phyloP scores from a whole-genome alignment of 92 coral and sea anemone species.

The Galaxea fascicularis region DNA sequence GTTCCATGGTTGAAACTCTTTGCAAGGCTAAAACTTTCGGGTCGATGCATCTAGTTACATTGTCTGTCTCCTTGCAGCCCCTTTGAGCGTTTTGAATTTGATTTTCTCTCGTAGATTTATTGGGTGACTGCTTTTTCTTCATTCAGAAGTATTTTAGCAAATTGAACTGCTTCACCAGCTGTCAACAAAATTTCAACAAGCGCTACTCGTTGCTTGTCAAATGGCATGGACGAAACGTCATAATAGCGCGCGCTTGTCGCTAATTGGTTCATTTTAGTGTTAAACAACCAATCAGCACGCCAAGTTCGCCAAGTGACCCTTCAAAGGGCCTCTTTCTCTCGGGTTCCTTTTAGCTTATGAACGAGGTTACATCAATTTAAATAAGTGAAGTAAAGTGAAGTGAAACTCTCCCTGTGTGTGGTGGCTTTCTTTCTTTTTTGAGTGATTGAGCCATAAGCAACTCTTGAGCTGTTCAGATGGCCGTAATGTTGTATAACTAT shows the following conservation, averaged over 20 bases:
- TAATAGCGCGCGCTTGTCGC: conserved; percentile 52
- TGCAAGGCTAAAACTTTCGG: conserved; percentile 73
- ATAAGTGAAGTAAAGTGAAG: too few species aligned
- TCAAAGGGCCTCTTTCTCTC: not conserved
- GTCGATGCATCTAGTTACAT: conserved; percentile 24
- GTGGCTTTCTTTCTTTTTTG: too few species aligned
- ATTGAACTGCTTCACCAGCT: not conserved
- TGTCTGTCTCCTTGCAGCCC: conserved; percentile 12
- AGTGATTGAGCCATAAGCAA: too few species aligned
- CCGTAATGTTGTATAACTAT: too few species aligned
- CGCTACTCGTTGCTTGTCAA: not conserved
- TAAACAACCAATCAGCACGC: conserved; percentile 44
- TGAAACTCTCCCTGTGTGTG: too few species aligned
- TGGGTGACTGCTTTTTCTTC: conserved; percentile 45
- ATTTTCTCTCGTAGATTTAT: conserved; percentile 21
- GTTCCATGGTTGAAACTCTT: conserved; percentile 59
- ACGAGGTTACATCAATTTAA: too few species aligned
- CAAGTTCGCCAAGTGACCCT: not conserved
- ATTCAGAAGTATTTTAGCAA: not conserved
- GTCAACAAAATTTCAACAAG: not conserved
- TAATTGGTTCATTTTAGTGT: conserved; percentile 6
- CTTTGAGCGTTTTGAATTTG: conserved; percentile 39
- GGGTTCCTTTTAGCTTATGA: too few species aligned
- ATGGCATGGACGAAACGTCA: conserved; percentile 41
- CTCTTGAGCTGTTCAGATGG: too few species aligned